A percentile compares a stretch with the other conserved stretches of the same genome.
phyloP scores from a whole-genome alignment of 53 echinoderm and acorn worm species.

The Paracentrotus lividus region DNA sequence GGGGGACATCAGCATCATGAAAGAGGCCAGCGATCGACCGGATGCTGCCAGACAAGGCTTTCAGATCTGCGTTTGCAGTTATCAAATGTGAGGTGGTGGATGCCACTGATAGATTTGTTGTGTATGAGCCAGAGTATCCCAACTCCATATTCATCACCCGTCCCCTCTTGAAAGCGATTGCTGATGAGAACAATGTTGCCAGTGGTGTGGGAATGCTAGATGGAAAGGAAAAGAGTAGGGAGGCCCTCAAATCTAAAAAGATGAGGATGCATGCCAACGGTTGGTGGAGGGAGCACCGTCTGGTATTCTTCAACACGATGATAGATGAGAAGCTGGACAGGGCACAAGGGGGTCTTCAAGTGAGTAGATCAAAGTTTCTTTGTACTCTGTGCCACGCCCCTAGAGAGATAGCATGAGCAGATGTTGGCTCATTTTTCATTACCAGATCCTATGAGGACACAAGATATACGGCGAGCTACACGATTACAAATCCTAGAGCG shows the following conservation, averaged over 20 bases:
- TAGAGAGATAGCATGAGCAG: conserved; percentile 27
- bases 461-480: background rate
- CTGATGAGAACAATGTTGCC: conserved; percentile 69
- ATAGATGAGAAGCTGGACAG: conserved; percentile 14
- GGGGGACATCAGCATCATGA: conserved; percentile 57
- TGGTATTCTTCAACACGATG: background rate
- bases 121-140: conserved; percentile 60
- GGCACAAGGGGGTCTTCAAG: conserved; percentile 14
- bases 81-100: conserved; percentile 54
- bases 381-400: conserved; percentile 71
- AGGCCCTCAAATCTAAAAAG: conserved; percentile 22
- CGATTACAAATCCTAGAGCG: conserved; percentile 32
- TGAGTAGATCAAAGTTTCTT: background rate
- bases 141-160: conserved; percentile 47
- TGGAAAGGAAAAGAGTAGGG: conserved; percentile 50
- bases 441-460: conserved; percentile 45
- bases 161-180: conserved; percentile 70
- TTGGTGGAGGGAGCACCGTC: background rate
- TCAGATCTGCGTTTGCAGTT: conserved; percentile 72
- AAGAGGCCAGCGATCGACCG: conserved; percentile 58
- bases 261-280: background rate
- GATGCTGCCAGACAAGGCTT: conserved; percentile 72
- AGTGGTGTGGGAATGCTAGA: conserved; percentile 50
- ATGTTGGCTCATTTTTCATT: conserved; percentile 64
- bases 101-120: background rate